Evolutionary conservation across 2,888 invertebrate genomes (phyloP).

Genomic region (Chymomyza fuscimana): DNA sequence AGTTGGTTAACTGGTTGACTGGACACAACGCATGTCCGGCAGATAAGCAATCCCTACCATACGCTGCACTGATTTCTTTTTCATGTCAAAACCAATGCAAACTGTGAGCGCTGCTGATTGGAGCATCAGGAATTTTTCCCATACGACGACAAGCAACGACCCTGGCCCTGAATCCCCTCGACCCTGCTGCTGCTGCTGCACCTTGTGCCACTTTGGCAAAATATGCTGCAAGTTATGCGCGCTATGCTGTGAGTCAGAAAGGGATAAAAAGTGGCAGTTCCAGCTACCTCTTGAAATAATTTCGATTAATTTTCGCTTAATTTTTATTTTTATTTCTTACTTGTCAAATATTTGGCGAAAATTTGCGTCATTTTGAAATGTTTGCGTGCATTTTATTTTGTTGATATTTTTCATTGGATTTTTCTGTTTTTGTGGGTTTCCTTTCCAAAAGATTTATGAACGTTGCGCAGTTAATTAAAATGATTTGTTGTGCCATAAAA

Average conservation of each 20-base stretch:
- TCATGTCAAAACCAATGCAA: conserved; percentile 71
- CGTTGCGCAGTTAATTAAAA: conserved; percentile 66
- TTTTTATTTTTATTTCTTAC: conserved; percentile 74
- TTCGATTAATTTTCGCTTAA: conserved; percentile 74
- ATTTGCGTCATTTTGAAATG: conserved; percentile 68
- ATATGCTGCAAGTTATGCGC: conserved; percentile 67
- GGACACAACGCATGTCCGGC: not conserved
- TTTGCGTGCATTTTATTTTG: conserved; percentile 1
- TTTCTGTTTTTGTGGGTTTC: conserved; percentile 22
- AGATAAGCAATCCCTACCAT: not conserved
- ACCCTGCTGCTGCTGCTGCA: not conserved
- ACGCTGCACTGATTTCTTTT: conserved; percentile 72
- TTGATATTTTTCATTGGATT: not conserved
- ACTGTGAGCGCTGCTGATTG: conserved; percentile 65
- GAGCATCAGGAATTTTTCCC: conserved; percentile 73
- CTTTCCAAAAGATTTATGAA: conserved; percentile 54
- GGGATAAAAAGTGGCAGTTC: conserved; percentile 3
- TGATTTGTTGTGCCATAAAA: conserved; percentile 29
- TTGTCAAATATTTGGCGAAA: conserved; percentile 56
- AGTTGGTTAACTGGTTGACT: conserved; percentile 4
- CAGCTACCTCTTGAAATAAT: conserved; percentile 47
- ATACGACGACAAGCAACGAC: conserved; percentile 42
- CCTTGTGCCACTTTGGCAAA: conserved; percentile 65
- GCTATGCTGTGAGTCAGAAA: conserved; percentile 48
- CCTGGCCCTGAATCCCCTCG: conserved; percentile 4